Percentiles rank a stretch among this genome's conserved stretches.
These are phyloP conservation scores for Crotalus horridus DNA, from an alignment of 2,113 vertebrate genomes.

Conservation along the genomic window DNA sequence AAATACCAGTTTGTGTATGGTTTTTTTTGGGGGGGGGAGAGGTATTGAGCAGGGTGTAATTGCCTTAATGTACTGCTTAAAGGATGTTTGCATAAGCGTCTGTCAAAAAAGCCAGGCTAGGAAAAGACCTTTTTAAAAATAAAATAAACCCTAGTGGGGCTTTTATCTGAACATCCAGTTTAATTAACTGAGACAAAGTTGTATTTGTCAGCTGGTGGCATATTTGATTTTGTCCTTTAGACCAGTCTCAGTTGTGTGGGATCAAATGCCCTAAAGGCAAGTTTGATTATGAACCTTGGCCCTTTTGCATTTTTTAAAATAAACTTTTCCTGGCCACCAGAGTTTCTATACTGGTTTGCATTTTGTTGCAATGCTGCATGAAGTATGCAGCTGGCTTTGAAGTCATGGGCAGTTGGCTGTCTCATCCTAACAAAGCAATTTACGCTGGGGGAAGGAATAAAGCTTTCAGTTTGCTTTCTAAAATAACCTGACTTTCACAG, in stretches of 20 bases:
- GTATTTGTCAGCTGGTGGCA: background rate
- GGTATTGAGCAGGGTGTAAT: background rate
- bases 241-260: background rate
- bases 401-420: background rate
- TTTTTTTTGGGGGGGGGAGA: background rate
- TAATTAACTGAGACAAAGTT: background rate
- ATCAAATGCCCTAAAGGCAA: too few species aligned
- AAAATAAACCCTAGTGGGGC: background rate
- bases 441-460: background rate
- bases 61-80: background rate
- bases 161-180: background rate
- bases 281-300: too few species aligned
- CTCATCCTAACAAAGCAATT: background rate
- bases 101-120: background rate
- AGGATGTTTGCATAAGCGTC: too few species aligned
- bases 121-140: background rate
- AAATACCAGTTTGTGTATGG: background rate
- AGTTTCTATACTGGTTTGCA: background rate
- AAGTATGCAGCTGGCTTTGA: background rate
- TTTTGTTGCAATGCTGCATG: background rate
- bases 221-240: background rate
- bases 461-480: background rate
- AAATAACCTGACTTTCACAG: background rate
- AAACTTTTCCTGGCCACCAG: background rate
- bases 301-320: background rate